Evolutionary conservation across 2,113 vertebrate species (phyloP).

Genomic region (Anseranas semipalmata): DNA sequence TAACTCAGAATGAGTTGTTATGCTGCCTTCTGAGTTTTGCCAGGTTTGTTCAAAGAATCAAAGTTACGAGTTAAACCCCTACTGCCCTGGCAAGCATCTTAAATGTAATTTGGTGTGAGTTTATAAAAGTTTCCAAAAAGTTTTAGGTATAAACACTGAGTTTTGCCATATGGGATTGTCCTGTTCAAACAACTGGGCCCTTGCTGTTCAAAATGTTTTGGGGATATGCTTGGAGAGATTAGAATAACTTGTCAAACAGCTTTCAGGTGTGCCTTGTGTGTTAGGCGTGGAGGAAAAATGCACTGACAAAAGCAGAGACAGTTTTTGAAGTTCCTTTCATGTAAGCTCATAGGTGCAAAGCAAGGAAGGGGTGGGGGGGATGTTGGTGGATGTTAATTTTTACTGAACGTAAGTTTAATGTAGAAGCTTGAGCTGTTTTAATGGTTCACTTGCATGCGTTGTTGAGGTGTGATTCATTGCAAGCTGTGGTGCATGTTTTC

Average conservation of each 20-base stretch:
- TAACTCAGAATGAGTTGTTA: not conserved
- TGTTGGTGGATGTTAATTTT: conserved; percentile 16
- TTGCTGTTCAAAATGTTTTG: not conserved
- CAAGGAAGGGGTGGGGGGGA: not conserved
- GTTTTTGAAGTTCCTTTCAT: conserved; percentile 59
- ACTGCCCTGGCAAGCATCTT: not conserved
- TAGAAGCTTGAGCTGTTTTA: not conserved
- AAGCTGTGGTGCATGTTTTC: not conserved
- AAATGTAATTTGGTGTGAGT: not conserved
- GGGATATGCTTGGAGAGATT: conserved; percentile 39
- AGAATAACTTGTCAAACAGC: conserved; percentile 57
- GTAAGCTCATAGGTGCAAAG: conserved; percentile 1
- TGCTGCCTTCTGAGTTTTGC: not conserved
- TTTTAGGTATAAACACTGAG: not conserved
- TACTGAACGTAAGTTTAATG: not conserved
- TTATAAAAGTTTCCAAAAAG: not conserved
- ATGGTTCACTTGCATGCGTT: not conserved
- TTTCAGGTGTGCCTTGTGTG: conserved; percentile 43
- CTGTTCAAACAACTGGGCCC: not conserved
- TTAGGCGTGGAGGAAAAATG: conserved; percentile 47
- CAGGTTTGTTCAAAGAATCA: not conserved
- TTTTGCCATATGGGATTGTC: not conserved
- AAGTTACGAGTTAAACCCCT: not conserved
- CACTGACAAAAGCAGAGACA: conserved; percentile 47
- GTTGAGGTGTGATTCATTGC: conserved; percentile 8